Percentiles rank a stretch among this genome's conserved stretches.
Evolutionary conservation across 92 coral and sea anemone species (phyloP).

Genomic region (Metridium senile): DNA sequence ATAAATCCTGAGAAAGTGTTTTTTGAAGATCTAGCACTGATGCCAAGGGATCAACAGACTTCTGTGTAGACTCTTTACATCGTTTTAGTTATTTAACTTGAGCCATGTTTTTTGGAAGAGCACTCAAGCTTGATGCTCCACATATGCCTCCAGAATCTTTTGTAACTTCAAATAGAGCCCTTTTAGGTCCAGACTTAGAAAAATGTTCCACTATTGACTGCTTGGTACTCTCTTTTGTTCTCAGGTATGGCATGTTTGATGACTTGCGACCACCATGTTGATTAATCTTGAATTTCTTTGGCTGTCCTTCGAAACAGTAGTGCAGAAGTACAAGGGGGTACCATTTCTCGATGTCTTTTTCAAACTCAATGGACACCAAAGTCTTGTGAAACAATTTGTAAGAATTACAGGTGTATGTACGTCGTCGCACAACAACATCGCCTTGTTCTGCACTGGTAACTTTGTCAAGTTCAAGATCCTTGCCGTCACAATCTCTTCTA

Average conservation of each 20-base stretch:
- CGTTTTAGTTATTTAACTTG: conserved; percentile 42
- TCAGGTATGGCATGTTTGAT: conserved; percentile 25
- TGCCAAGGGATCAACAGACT: conserved; percentile 46
- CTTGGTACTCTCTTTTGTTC: conserved; percentile 55
- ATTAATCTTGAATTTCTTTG: conserved; percentile 29
- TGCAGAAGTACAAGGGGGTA: conserved; percentile 42
- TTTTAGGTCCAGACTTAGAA: conserved; percentile 36
- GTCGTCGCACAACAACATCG: conserved; percentile 61
- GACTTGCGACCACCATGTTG: conserved; percentile 49
- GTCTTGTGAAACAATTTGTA: conserved; percentile 42
- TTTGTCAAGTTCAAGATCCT: conserved; percentile 27
- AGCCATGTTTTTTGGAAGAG: conserved; percentile 43
- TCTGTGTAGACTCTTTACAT: background rate
- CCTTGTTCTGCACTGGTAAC: conserved; percentile 27
- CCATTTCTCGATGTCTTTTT: conserved; percentile 50
- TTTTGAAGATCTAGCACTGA: conserved; percentile 69
- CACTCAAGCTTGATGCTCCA: conserved; percentile 34
- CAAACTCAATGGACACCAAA: conserved; percentile 51
- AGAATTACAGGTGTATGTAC: conserved; percentile 34
- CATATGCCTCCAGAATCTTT: conserved; percentile 67
- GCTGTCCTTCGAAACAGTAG: conserved; percentile 43
- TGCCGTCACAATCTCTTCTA: conserved; percentile 17
- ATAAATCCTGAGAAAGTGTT: conserved; percentile 49
- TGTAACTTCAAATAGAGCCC: conserved; percentile 49
- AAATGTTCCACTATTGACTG: conserved; percentile 8